Evolutionary conservation across 2,888 invertebrate species (phyloP).

Genomic region (Heliconius sara): DNA sequence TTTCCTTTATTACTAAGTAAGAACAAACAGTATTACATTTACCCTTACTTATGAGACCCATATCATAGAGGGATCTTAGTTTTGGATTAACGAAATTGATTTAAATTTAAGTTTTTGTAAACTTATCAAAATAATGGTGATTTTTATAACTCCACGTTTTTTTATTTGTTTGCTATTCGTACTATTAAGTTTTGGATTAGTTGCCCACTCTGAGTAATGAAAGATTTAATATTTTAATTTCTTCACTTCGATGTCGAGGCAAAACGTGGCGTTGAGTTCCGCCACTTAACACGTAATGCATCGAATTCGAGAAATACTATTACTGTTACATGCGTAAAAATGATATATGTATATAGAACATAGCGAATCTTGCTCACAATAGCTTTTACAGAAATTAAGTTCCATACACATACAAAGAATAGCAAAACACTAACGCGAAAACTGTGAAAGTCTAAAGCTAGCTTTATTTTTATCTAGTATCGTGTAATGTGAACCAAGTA

Average conservation of each 20-base stretch:
- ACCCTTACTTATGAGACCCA: constrained; percentile 2
- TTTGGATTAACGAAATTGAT: no score
- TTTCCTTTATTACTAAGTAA: neutral
- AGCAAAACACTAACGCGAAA: neutral
- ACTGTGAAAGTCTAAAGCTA: neutral
- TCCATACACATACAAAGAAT: neutral
- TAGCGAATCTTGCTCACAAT: neutral
- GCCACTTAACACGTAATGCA: neutral
- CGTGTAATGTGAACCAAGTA: neutral
- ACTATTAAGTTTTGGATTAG: no score
- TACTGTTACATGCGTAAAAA: neutral
- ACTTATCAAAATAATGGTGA: no score
- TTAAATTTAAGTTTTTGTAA: neutral
- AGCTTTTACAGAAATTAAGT: neutral
- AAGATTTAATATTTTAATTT: no score
- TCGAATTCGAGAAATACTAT: neutral
- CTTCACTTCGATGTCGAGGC: no score
- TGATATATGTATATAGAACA: neutral
- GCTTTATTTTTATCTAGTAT: neutral
- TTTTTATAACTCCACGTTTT: no score
- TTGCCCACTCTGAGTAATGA: no score
- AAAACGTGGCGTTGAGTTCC: neutral
- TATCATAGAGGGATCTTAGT: neutral
- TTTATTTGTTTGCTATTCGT: no score
- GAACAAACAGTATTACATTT: constrained; percentile 1